Percentiles rank a stretch among this genome's conserved stretches.
Conservation (phyloP, 2,113 vertebrate species). For the Callorhinus ursinus region DNA sequence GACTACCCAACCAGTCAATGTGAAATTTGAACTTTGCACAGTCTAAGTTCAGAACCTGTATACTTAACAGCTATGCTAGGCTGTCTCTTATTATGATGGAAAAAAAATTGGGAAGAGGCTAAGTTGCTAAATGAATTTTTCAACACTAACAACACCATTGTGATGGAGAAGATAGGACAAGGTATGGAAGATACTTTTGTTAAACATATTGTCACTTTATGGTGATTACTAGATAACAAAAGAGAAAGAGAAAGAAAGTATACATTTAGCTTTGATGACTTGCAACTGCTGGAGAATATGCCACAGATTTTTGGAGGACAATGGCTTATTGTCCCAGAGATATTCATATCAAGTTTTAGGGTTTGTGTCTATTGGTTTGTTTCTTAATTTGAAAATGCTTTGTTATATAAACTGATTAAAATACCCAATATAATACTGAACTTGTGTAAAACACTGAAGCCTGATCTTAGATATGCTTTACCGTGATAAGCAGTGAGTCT, state of each 20-base stretch:
- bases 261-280: neutral
- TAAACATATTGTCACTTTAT: neutral
- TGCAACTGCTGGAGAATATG: neutral
- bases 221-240: neutral
- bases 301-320: neutral
- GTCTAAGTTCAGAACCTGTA: neutral
- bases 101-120: neutral
- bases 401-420: neutral
- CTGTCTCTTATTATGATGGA: neutral
- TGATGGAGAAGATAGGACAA: neutral
- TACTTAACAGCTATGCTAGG: neutral
- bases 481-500: neutral
- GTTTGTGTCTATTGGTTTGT: neutral
- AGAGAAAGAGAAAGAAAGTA: neutral
- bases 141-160: neutral
- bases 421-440: neutral
- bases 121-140: neutral
- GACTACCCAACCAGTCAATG: neutral
- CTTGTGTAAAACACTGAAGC: neutral
- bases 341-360: neutral
- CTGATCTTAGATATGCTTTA: neutral
- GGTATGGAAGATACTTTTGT: neutral
- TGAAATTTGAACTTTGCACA: neutral
- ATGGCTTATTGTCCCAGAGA: neutral
- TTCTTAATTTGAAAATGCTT: neutral